Base-by-base conservation (phyloP, 2,888 invertebrate species). In the Dendrolimus pini region DNA sequence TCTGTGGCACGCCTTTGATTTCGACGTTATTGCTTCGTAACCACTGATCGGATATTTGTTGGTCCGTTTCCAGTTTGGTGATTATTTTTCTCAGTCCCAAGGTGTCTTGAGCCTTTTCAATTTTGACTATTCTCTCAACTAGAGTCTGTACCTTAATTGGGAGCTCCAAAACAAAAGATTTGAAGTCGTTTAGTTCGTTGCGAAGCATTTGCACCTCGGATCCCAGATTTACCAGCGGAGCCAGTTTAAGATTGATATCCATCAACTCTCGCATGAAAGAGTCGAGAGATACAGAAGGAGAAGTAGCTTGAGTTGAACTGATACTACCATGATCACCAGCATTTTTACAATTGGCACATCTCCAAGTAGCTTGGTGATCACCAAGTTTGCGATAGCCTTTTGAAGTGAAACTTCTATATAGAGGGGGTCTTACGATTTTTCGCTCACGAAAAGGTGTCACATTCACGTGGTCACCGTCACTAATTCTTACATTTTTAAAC, bases 21-120 rank as follows among this genome's bases (percentile, higher is more conserved):
- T 59, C 57, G 10, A 60, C 13, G 42, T 60, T 60, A 47, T 55
- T 56, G 41, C 41, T 56, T 9, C 60, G 54, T 6, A 56, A 41
- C 52, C 58, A 56, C 41, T 60, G 60, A 10, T 60, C 60, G 7
- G 52, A 41, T 13, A 55, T 57, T 13, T 53, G 14, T 18, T 18
- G 18, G 18, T 18, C 10, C 3, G 14, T 10, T 53, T 53, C 53
- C 53, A 53, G 18, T 13, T 53, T 53, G 9, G 53, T 18, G 53
- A 14, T 18, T 9, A 53, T 9, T 9, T 53, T 53, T 53, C 18
- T 53, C 9, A 53, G 14, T 10, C 14, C 13, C 1, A 9, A 9
- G 18, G 18, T 18, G 18, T 53, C 53, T 13, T 53, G 53, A 54
- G 54, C 41, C 12, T 41, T 12, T 41, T 54, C 14, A 13, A 54